Conservation (phyloP, 2,888 invertebrate genomes). For the Yponomeuta cagnagella region DNA sequence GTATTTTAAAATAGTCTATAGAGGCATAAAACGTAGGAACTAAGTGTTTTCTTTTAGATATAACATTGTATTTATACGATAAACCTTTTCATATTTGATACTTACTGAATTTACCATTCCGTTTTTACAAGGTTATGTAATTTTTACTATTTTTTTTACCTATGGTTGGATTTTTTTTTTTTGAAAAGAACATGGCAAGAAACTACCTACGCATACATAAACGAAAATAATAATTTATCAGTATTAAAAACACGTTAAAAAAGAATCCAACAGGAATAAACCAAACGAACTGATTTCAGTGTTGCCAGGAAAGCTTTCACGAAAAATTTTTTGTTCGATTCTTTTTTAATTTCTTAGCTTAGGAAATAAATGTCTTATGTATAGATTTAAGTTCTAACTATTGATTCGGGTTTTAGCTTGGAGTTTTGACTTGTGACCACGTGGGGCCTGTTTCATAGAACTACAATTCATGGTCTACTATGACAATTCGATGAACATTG, state of each 20-base stretch:
- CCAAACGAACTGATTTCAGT: slow-evolving; percentile 10
- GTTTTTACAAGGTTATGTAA: slow-evolving; percentile 33
- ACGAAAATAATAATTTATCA: slow-evolving; percentile 45
- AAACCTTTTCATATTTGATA: slow-evolving; percentile 15
- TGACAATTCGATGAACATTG: too few species aligned
- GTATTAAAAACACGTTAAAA: slow-evolving; percentile 47
- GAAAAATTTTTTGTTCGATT: too few species aligned
- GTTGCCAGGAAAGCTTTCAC: too few species aligned
- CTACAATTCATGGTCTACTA: too few species aligned
- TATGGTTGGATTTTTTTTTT: too few species aligned
- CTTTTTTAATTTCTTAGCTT: too few species aligned
- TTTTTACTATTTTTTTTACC: slow-evolving; percentile 25
- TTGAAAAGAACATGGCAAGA: slow-evolving; percentile 18
- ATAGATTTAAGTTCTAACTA: too few species aligned
- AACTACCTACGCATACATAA: slow-evolving; percentile 47
- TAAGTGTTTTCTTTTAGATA: slow-evolving; percentile 22
- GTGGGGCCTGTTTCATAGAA: too few species aligned
- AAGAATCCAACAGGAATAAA: slow-evolving; percentile 30
- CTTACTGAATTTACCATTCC: slow-evolving; percentile 34
- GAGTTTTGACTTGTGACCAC: too few species aligned
- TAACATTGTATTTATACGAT: too few species aligned
- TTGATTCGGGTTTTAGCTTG: too few species aligned
- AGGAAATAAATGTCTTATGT: too few species aligned
- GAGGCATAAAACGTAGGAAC: slow-evolving; percentile 22
- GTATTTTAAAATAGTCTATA: slow-evolving; percentile 29